Conservation (phyloP, 2,797 vertebrate genomes). For the Danio tinwini region DNA sequence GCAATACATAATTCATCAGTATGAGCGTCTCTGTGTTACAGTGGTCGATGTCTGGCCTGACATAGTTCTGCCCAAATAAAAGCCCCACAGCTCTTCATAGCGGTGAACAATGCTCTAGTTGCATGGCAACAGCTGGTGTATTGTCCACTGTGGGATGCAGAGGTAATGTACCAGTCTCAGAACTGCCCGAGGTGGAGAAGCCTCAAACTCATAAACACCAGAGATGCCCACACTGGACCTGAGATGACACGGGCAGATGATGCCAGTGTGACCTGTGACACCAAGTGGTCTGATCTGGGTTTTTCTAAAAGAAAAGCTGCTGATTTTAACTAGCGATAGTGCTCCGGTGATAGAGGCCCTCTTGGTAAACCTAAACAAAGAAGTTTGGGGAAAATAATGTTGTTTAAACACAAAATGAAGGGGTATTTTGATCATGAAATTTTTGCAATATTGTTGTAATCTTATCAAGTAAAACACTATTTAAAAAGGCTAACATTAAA, state of each 20-base stretch:
- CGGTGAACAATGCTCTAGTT: slow-evolving; percentile 31
- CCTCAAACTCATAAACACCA: slow-evolving; percentile 33
- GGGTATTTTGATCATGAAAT: too few relatives aligned
- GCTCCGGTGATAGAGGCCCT: too few relatives aligned
- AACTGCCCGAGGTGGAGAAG: slow-evolving; percentile 11
- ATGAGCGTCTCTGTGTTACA: not conserved
- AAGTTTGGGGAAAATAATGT: too few relatives aligned
- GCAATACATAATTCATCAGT: slow-evolving; percentile 9
- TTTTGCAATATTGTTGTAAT: too few relatives aligned
- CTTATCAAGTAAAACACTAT: too few relatives aligned
- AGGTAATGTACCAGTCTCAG: slow-evolving; percentile 47
- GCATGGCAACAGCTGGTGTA: slow-evolving; percentile 50
- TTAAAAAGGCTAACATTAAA: too few relatives aligned
- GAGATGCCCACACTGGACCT: slow-evolving; percentile 9
- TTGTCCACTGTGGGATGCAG: slow-evolving; percentile 39
- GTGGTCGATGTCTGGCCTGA: not conserved
- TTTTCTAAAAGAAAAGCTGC: not conserved
- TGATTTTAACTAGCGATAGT: not conserved
- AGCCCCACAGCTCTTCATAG: not conserved
- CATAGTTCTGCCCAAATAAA: slow-evolving; percentile 16
- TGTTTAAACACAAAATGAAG: too few relatives aligned
- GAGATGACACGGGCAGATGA: not conserved
- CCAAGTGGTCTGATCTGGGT: not conserved
- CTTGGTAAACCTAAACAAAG: too few relatives aligned
- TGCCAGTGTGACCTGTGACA: not conserved